Evolutionary conservation across 2,113 vertebrate genomes (phyloP), one percentile per base, ranked within the genome.

Genomic region (Campylorhamphus procurvoides): DNA sequence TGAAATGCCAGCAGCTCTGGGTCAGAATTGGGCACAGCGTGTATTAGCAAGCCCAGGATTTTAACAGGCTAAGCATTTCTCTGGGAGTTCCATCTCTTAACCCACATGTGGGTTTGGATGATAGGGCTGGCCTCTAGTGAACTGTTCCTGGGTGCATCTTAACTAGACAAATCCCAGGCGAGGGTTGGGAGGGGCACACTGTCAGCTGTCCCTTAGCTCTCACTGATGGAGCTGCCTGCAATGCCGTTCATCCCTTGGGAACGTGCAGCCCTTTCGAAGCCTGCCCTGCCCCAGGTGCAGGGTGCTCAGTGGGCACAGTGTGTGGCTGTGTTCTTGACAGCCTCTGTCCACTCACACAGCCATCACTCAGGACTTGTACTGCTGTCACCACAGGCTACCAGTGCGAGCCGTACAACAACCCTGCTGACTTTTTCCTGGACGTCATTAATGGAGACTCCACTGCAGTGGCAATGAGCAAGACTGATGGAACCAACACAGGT

Each of bases 341-440:
- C 27, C 68, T 55, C 24, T 85, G 64, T n/a, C 37, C 23, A 13
- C 18, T 13, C 28, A 29, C 62, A 33, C 8, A 73, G 1, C 53
- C 10, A 6, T 10, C 3, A 0, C 25, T 59, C 6, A 83, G 37
- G 29, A 11, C 28, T 83, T 15, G 1, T 33, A 12, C 31, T 18
- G 8, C 7, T 84, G 39, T 95, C 86, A 5, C 87, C 8, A 1
- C 74, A 99, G 99, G 99, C 47, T 99, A 99, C 76, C 97, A 84
- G 31, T 99, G 99, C 46, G 99, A 99, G 93, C 91, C 98, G 0
- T 99, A 98, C 96, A 99, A 99, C 97, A 99, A 99, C 89, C 99
- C 99, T 1, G 99, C 99, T 0, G 99, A 99, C 96, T 99, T 99
- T 76, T 99, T 99, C 95, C 97, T 99, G 91, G 99, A 99, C 5